A percentile compares a stretch with the other conserved stretches of the same genome.
Evolutionary conservation across 2,888 invertebrate species (phyloP).

Genomic region (Macrosoma leucophasiata): DNA sequence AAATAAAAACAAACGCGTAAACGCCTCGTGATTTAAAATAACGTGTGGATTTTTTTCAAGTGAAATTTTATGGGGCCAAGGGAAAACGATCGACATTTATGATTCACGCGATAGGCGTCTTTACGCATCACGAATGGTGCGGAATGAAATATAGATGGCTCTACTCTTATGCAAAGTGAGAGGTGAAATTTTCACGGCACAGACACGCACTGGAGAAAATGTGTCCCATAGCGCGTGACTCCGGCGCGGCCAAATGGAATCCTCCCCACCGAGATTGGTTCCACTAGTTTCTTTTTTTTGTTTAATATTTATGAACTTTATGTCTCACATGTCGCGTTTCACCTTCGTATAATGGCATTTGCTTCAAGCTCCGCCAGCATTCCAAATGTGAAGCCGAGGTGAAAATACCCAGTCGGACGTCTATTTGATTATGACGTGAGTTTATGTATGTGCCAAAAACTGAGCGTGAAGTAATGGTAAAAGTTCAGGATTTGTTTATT

Average conservation of each 20-base stretch:
- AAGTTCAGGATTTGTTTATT: too few relatives aligned
- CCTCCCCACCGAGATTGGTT: constrained; percentile 60
- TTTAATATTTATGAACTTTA: constrained; percentile 67
- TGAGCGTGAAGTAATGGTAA: too few relatives aligned
- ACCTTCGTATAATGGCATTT: constrained; percentile 60
- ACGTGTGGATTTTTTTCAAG: constrained; percentile 21
- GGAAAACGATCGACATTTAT: constrained; percentile 62
- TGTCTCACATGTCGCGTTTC: constrained; percentile 52
- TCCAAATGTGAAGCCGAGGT: constrained; percentile 51
- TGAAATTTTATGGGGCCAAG: constrained; percentile 45
- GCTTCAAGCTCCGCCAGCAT: constrained; percentile 48
- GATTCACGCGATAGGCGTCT: constrained; percentile 61
- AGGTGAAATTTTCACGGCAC: constrained; percentile 55
- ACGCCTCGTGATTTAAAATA: not conserved
- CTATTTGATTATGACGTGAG: too few relatives aligned
- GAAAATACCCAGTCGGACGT: constrained; percentile 28
- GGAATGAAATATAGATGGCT: constrained; percentile 61
- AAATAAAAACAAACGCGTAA: constrained; percentile 14
- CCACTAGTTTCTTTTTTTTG: constrained; percentile 59
- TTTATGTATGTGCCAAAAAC: too few relatives aligned
- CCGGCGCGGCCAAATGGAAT: constrained; percentile 55
- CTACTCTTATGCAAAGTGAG: constrained; percentile 60
- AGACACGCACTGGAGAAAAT: constrained; percentile 30
- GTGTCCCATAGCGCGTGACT: constrained; percentile 38
- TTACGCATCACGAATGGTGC: constrained; percentile 52